These are phyloP conservation scores for Synergus gifuensis DNA, from an alignment of 2,888 invertebrate genomes.

Conservation along the genomic window DNA sequence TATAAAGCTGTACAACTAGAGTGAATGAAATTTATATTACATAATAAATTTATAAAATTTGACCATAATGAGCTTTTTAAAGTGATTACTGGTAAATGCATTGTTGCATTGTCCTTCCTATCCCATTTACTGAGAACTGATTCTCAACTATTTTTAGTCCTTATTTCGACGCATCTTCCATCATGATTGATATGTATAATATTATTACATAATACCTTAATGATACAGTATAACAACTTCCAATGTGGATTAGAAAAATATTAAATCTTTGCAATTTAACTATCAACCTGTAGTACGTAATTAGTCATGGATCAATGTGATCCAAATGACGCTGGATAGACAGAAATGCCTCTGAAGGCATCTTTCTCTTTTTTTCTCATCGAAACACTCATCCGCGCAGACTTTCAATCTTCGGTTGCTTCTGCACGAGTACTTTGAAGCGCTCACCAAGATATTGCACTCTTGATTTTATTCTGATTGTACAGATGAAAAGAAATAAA, in stretches of 20 bases:
- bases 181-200: constrained; percentile 53
- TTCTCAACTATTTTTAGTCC: constrained; percentile 2
- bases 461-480: constrained; percentile 28
- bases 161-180: constrained; percentile 38
- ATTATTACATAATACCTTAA: constrained; percentile 63
- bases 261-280: constrained; percentile 74
- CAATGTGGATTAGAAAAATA: constrained; percentile 81
- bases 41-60: neutral
- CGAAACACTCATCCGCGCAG: constrained; percentile 41
- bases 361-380: constrained; percentile 37
- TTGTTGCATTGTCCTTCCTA: constrained; percentile 29
- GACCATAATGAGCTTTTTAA: neutral
- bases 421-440: constrained; percentile 25
- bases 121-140: neutral
- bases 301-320: constrained; percentile 80
- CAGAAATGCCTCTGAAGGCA: constrained; percentile 41
- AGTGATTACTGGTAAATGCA: neutral
- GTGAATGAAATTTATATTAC: constrained; percentile 7
- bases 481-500: neutral
- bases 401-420: constrained; percentile 41
- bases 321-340: constrained; percentile 76
- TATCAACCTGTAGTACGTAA: constrained; percentile 59
- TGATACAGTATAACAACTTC: constrained; percentile 78
- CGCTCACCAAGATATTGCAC: constrained; percentile 1
- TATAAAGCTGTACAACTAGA: constrained; percentile 3